These are phyloP conservation scores for Caenorhabditis inopinata DNA, from an alignment of 1,140 invertebrate genomes.

Conservation along the genomic window DNA sequence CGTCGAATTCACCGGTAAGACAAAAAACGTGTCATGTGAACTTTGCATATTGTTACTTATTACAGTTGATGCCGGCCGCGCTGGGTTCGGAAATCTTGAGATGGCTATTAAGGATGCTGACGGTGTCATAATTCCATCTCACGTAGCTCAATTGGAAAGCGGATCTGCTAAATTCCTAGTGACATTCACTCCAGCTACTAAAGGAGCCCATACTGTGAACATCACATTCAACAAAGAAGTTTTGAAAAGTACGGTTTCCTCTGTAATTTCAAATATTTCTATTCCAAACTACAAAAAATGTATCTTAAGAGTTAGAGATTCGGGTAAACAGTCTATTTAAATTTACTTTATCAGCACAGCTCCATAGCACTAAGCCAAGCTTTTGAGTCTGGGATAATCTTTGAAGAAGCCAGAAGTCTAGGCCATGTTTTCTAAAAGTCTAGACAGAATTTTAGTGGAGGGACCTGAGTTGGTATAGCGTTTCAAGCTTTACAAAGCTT, in stretches of 20 bases:
- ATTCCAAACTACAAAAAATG: too few species aligned
- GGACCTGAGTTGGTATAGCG: too few species aligned
- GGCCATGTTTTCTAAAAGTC: too few species aligned
- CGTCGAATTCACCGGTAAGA: slow-evolving; percentile 61
- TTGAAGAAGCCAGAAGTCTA: too few species aligned
- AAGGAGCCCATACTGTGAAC: slow-evolving; percentile 66
- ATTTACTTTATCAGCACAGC: too few species aligned
- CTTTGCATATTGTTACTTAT: neutral
- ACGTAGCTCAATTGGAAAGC: slow-evolving; percentile 61
- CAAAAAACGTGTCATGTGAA: neutral
- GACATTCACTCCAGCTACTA: slow-evolving; percentile 67
- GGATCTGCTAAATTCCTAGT: slow-evolving; percentile 67
- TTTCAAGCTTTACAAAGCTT: too few species aligned
- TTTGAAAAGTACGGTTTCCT: slow-evolving; percentile 65
- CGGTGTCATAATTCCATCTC: slow-evolving; percentile 63
- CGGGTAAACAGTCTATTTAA: too few species aligned
- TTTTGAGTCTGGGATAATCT: too few species aligned
- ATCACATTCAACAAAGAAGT: slow-evolving; percentile 69
- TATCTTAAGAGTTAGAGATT: too few species aligned
- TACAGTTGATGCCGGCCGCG: slow-evolving; percentile 68
- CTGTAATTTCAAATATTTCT: neutral
- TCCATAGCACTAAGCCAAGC: too few species aligned
- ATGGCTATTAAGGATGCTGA: slow-evolving; percentile 67
- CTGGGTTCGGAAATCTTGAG: slow-evolving; percentile 69
- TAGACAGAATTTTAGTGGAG: too few species aligned